phyloP scores from a whole-genome alignment of 2,113 vertebrate species.

The Tricholaema leucomelas region DNA sequence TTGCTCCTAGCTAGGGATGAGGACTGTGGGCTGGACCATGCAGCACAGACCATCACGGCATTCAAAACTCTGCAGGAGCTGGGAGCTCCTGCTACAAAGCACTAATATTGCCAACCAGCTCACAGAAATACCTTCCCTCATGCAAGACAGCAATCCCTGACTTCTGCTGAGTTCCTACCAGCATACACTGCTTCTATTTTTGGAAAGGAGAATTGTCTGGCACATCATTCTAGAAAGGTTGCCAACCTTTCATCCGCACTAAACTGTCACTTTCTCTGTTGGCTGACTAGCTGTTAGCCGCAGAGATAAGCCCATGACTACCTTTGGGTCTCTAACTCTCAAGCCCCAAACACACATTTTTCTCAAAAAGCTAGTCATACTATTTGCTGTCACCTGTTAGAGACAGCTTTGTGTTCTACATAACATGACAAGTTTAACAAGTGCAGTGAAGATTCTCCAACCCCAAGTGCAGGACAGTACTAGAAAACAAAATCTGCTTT shows the following conservation, averaged over 20 bases:
- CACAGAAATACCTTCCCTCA: slow-evolving; percentile 14
- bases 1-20: background rate
- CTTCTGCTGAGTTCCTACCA: slow-evolving; percentile 4
- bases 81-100: background rate
- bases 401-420: background rate
- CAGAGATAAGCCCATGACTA: background rate
- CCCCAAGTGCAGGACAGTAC: background rate
- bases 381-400: background rate
- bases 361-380: background rate
- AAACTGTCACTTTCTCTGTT: slow-evolving; percentile 30
- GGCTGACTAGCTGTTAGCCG: background rate
- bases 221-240: slow-evolving; percentile 15
- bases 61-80: background rate
- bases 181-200: slow-evolving; percentile 22
- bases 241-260: slow-evolving; percentile 13
- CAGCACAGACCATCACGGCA: background rate
- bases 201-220: slow-evolving; percentile 42
- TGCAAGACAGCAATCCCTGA: slow-evolving; percentile 23
- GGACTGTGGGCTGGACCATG: background rate
- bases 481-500: slow-evolving; percentile 14
- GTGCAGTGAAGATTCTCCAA: background rate
- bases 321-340: background rate
- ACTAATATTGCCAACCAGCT: background rate
- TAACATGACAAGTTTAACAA: background rate
- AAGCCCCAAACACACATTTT: background rate